Percentiles rank a stretch among this genome's conserved stretches.
Conservation (phyloP, 1,140 invertebrate genomes). For the Caerostris extrusa region DNA sequence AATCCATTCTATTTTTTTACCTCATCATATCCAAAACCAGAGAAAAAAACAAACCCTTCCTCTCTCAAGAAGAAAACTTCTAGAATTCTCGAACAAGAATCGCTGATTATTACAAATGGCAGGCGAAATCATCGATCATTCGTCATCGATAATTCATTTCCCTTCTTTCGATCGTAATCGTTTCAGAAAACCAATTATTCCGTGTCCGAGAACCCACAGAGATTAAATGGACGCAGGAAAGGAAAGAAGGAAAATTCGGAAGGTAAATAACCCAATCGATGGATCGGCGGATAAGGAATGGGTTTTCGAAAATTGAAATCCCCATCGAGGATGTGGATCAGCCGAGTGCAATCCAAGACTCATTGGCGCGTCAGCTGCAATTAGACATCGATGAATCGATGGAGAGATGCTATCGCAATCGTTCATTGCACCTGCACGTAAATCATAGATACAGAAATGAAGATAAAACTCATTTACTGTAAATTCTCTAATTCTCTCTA, state of each 20-base stretch:
- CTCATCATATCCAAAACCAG: too few species aligned
- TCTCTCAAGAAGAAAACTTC: too few species aligned
- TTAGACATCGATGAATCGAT: conserved; percentile 71
- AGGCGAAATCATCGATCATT: conserved; percentile 67
- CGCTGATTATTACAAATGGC: conserved; percentile 30
- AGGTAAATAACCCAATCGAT: conserved; percentile 72
- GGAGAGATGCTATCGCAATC: neutral
- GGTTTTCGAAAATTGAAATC: conserved; percentile 76
- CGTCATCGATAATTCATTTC: conserved; percentile 76
- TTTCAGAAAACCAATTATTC: conserved; percentile 76
- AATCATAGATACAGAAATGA: too few species aligned
- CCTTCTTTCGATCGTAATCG: conserved; percentile 74
- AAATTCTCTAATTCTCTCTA: too few species aligned
- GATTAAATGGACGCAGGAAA: too few species aligned
- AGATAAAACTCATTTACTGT: too few species aligned
- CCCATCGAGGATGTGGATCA: conserved; percentile 33
- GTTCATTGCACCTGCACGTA: too few species aligned
- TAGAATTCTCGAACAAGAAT: too few species aligned
- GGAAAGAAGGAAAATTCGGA: conserved; percentile 37
- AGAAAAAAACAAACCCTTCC: too few species aligned
- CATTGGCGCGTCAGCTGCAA: conserved; percentile 68
- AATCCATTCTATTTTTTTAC: too few species aligned
- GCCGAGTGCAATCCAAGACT: conserved; percentile 57
- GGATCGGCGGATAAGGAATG: conserved; percentile 59
- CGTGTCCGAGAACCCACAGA: too few species aligned